A percentile compares a stretch with the other conserved stretches of the same genome.
Evolutionary conservation across 2,113 vertebrate species (phyloP).

Genomic region (Corvus cornix): DNA sequence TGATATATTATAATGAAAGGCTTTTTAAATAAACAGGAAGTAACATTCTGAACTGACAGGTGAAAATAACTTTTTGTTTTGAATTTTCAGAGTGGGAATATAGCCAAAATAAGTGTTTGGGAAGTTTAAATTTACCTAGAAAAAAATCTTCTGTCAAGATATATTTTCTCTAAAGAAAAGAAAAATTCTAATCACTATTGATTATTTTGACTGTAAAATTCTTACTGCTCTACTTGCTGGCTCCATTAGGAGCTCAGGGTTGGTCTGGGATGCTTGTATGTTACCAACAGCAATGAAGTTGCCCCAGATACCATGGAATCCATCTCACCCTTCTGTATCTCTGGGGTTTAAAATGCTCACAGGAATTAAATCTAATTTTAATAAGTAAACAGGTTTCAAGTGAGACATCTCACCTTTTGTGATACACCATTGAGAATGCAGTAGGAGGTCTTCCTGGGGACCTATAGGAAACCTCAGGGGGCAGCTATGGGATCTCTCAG

Average conservation of each 20-base stretch:
- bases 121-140: neutral
- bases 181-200: neutral
- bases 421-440: neutral
- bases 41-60: neutral
- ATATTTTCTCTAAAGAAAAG: neutral
- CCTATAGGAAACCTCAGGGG: rapidly evolving
- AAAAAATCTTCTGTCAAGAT: neutral
- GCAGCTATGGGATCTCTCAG: neutral
- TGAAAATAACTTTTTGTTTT: neutral
- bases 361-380: neutral
- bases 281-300: neutral
- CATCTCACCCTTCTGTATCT: neutral
- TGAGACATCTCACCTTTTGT: neutral
- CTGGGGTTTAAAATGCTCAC: neutral
- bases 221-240: neutral
- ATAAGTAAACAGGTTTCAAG: neutral
- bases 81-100: neutral
- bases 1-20: rapidly evolving
- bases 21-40: neutral
- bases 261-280: neutral
- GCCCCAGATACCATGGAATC: neutral
- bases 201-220: neutral
- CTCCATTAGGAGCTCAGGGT: neutral
- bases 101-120: neutral
- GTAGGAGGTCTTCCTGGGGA: neutral